These are phyloP conservation scores for Orthonyx spaldingii DNA, from an alignment of 2,113 vertebrate species.

Conservation along the genomic window DNA sequence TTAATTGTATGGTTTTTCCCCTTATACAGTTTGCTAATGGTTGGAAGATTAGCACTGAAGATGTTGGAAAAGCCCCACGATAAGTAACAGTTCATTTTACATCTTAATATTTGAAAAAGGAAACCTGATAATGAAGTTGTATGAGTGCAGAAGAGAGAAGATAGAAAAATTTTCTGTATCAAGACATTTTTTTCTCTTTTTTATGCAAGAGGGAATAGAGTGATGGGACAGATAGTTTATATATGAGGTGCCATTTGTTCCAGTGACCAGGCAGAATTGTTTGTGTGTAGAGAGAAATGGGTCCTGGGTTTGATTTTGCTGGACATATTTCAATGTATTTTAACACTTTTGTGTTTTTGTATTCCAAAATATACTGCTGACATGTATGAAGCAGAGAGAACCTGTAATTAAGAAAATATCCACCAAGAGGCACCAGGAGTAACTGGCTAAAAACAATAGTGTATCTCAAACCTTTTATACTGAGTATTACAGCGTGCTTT, in stretches of 20 bases:
- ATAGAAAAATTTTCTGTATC: neutral
- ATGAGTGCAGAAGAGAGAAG: neutral
- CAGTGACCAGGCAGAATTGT: neutral
- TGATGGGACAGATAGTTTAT: neutral
- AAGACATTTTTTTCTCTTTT: neutral
- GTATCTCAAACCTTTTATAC: neutral
- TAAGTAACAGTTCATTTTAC: constrained; percentile 42
- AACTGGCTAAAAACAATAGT: neutral
- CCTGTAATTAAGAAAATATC: neutral
- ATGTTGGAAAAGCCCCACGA: constrained; percentile 79
- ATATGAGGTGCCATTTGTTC: neutral
- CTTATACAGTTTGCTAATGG: constrained; percentile 84
- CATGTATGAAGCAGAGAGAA: neutral
- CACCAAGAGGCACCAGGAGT: neutral
- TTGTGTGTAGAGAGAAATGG: neutral
- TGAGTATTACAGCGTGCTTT: neutral
- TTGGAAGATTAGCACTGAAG: constrained; percentile 82
- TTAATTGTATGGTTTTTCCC: neutral
- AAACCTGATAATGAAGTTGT: neutral
- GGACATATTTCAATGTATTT: neutral
- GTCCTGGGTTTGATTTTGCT: neutral
- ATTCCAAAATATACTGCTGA: neutral
- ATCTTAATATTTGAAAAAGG: neutral
- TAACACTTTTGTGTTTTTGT: neutral
- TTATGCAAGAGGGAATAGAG: neutral